These are phyloP conservation scores for Crocallis elinguaria DNA, from an alignment of 2,888 invertebrate genomes.

Conservation along the genomic window DNA sequence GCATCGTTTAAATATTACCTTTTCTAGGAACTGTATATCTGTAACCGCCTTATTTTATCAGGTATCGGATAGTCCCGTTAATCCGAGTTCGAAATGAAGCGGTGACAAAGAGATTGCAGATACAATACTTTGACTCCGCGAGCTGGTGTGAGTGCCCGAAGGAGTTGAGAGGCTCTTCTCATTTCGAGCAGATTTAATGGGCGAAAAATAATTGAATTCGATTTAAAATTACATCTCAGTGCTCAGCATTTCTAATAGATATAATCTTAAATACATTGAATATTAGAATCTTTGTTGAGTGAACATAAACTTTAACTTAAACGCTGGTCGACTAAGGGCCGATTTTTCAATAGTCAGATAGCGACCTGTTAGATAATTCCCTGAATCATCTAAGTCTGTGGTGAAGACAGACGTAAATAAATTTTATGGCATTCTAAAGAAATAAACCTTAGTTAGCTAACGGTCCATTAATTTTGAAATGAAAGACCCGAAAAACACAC, in stretches of 20 bases:
- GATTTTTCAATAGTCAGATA: too few relatives aligned
- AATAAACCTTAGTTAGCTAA: too few relatives aligned
- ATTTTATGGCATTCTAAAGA: too few relatives aligned
- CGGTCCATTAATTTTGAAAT: too few relatives aligned
- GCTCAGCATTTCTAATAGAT: neutral
- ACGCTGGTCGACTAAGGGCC: too few relatives aligned
- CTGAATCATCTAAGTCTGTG: too few relatives aligned
- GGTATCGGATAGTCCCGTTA: conserved; percentile 65
- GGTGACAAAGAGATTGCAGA: conserved; percentile 73
- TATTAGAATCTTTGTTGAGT: too few relatives aligned
- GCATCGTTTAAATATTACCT: neutral
- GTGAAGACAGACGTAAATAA: too few relatives aligned
- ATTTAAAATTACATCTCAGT: neutral
- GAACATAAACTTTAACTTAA: too few relatives aligned
- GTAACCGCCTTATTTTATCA: conserved; percentile 60
- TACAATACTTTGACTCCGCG: conserved; percentile 43
- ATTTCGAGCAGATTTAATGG: conserved; percentile 12
- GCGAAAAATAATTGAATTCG: conserved; percentile 11
- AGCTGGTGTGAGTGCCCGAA: neutral
- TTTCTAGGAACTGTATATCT: conserved; percentile 30
- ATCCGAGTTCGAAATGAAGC: conserved; percentile 65
- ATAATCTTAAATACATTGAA: neutral
- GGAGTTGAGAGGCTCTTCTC: conserved; percentile 3
- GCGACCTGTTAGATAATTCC: too few relatives aligned
- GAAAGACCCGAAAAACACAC: too few relatives aligned